phyloP scores from a whole-genome alignment of 2,113 vertebrate genomes.

The Nanorana parkeri region DNA sequence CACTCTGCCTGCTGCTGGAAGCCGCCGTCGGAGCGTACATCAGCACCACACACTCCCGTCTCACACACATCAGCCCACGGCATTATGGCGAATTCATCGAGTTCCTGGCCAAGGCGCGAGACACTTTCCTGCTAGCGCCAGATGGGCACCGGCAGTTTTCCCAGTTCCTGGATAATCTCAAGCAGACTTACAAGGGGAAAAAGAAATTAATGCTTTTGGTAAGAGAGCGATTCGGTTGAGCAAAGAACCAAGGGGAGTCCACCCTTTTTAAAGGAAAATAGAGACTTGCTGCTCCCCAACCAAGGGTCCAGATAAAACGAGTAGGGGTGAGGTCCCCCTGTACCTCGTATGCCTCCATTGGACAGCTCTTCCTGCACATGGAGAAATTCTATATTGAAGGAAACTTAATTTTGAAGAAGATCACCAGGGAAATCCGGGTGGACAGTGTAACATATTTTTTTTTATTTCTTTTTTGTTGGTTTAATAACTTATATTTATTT shows the following conservation, averaged over 20 bases:
- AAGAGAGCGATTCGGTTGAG: constrained; percentile 73
- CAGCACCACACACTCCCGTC: constrained; percentile 72
- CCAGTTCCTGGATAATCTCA: constrained; percentile 72
- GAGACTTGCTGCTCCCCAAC: not conserved
- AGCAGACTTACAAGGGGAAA: constrained; percentile 75
- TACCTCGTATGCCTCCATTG: not conserved
- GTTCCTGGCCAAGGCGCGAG: constrained; percentile 71
- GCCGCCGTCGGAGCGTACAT: constrained; percentile 69
- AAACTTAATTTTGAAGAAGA: constrained; percentile 11
- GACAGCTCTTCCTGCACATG: constrained; percentile 1
- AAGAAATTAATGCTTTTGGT: constrained; percentile 75
- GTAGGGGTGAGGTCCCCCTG: not conserved
- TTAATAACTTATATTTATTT: constrained; percentile 40
- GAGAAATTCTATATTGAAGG: constrained; percentile 20
- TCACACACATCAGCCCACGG: constrained; percentile 73
- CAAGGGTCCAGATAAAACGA: not conserved
- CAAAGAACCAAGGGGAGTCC: not conserved
- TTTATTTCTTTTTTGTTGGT: constrained; percentile 4
- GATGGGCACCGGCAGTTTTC: constrained; percentile 70
- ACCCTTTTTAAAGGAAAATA: not conserved
- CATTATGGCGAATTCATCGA: constrained; percentile 73
- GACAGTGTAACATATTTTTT: not conserved
- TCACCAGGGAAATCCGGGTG: not conserved
- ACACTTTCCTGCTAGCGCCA: constrained; percentile 72
- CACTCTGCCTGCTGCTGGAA: constrained; percentile 70